Evolutionary conservation across 2,888 invertebrate genomes (phyloP).

Genomic region (Drosophila rubida): DNA sequence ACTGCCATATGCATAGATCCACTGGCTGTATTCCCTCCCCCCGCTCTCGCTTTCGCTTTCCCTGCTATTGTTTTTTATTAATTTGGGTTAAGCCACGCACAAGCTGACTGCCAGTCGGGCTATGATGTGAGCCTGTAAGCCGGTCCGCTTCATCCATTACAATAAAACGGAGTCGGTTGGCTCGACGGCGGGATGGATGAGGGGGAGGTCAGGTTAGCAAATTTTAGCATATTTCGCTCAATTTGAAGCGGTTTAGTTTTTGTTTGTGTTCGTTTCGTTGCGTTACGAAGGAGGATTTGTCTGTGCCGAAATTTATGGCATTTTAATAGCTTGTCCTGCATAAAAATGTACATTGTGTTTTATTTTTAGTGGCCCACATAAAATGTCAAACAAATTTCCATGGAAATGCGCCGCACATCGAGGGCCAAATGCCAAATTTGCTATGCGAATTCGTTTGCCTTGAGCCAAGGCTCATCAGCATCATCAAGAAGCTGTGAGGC

Average conservation of each 20-base stretch:
- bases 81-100: conserved; percentile 73
- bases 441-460: conserved; percentile 21
- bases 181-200: conserved; percentile 6
- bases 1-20: conserved; percentile 64
- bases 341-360: conserved; percentile 56
- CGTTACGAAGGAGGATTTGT: conserved; percentile 56
- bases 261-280: conserved; percentile 15
- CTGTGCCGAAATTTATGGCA: conserved; percentile 69
- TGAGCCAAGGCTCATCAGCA: not conserved
- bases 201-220: conserved; percentile 34
- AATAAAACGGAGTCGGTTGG: conserved; percentile 39
- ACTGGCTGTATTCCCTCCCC: conserved; percentile 40
- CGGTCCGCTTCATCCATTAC: conserved; percentile 29
- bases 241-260: conserved; percentile 74
- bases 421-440: conserved; percentile 37
- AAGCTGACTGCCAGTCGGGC: conserved; percentile 34
- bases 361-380: conserved; percentile 38
- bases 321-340: conserved; percentile 71
- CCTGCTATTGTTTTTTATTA: conserved; percentile 67
- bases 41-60: conserved; percentile 23
- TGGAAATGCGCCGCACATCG: conserved; percentile 31
- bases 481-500: too few species aligned
- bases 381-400: conserved; percentile 37
- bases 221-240: conserved; percentile 72
- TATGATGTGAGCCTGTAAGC: not conserved